Evolutionary conservation across 23 tunicate species (phyloP), one percentile per base, ranked within the genome.

Genomic region (Styela clava): DNA sequence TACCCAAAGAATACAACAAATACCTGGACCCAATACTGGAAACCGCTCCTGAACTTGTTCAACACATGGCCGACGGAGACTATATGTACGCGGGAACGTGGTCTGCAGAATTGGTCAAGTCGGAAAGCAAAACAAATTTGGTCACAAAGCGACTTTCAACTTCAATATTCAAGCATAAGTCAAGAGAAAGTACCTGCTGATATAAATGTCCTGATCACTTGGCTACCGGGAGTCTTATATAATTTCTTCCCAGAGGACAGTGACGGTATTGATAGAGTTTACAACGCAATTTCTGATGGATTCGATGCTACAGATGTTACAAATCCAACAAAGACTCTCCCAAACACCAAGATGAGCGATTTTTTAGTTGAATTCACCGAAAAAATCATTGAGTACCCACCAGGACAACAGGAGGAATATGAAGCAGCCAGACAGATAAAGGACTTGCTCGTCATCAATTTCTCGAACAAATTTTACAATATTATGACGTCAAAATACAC

Each of bases 401-500:
- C 7, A 7, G 56, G 12, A 5, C 56, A 26, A 71, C 24, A 21
- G n/a, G n/a, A n/a, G n/a, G n/a, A n/a, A 30, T 71, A 3, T 16
- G 77, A 26, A n/a, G 24, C 35, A 16, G 34, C 7, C 3, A 33
- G 35, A 26, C 23, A 28, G 3, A 18, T 24, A 65, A 65, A 65
- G 29, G 12, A 44, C 12, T 12, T 44, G 12, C 34, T 71, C 5
- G 16, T 71, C 5, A 71, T 71, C 34, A 71, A 71, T 30, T 30
- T 71, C 29, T 71, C 77, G 77, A 71, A 71, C 27, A 71, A 35
- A 16, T 71, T 30, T 32, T 71, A 71, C 77, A 71, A 71, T 7
- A 34, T 32, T 35, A 71, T 71, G 77, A 71, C 77, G 7, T 7
- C 77, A 7, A 71, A 71, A 16, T 71, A 71, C 35, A 35, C 32